Conservation (phyloP, 2,888 invertebrate genomes). For the Stenoptilia bipunctidactyla region DNA sequence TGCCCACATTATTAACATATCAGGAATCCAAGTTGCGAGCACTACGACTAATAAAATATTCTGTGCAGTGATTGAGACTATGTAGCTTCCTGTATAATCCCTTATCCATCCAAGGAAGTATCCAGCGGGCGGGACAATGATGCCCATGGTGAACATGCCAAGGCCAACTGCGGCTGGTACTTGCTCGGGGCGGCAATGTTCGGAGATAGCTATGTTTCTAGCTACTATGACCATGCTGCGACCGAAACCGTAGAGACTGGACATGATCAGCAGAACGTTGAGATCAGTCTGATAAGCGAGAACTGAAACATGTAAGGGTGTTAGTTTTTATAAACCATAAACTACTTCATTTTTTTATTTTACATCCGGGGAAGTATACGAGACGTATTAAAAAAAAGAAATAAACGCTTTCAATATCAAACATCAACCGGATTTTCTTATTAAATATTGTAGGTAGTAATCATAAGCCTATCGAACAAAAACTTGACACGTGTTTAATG, state of each 20-base stretch:
- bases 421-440: too few relatives aligned
- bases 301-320: too few relatives aligned
- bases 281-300: constrained; percentile 73
- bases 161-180: constrained; percentile 79
- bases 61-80: constrained; percentile 74
- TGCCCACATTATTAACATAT: constrained; percentile 52
- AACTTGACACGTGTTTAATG: too few relatives aligned
- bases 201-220: constrained; percentile 78
- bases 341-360: too few relatives aligned
- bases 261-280: constrained; percentile 59
- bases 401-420: too few relatives aligned
- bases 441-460: too few relatives aligned
- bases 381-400: too few relatives aligned
- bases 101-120: constrained; percentile 76
- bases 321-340: too few relatives aligned
- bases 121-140: constrained; percentile 76
- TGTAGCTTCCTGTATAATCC: constrained; percentile 74
- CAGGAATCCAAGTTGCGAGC: constrained; percentile 71
- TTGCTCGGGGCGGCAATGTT: constrained; percentile 67
- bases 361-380: too few relatives aligned
- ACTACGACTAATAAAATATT: constrained; percentile 67
- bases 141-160: constrained; percentile 79
- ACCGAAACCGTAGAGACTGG: constrained; percentile 76
- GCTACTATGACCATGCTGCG: constrained; percentile 81
- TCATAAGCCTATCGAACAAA: too few relatives aligned